These are phyloP conservation scores for Channa maculata DNA, from an alignment of 2,113 vertebrate species.

Conservation along the genomic window DNA sequence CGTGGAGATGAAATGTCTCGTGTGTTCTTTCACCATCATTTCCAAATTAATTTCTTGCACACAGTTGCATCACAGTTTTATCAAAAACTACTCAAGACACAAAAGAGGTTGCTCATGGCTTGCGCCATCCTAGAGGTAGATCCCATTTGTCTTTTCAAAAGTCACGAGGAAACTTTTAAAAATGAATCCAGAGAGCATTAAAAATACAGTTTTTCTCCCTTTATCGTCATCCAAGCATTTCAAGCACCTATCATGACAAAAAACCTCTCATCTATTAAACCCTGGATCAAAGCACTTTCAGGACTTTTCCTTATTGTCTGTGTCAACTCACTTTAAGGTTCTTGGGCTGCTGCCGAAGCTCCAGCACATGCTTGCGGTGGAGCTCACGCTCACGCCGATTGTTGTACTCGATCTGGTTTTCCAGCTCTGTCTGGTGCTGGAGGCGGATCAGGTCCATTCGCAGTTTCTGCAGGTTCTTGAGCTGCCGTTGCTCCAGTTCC, in stretches of 20 bases:
- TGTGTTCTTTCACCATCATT: conserved; percentile 20
- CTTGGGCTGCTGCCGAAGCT: conserved; percentile 99
- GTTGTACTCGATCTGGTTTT: conserved; percentile 99
- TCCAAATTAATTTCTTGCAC: conserved; percentile 56
- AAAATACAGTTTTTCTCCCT: not conserved
- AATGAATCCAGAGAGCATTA: not conserved
- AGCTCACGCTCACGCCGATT: conserved; percentile 95
- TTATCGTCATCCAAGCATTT: not conserved
- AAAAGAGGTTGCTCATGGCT: conserved; percentile 53
- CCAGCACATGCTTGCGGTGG: conserved; percentile 98
- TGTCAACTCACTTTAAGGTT: conserved; percentile 90
- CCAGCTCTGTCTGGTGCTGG: conserved; percentile 99
- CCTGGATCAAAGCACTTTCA: too few relatives aligned
- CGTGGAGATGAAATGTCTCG: conserved; percentile 19
- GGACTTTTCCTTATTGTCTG: not conserved
- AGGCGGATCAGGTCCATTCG: conserved; percentile 98
- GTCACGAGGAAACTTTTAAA: not conserved
- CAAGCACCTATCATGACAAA: not conserved
- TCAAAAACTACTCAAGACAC: conserved; percentile 26
- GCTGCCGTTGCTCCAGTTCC: conserved; percentile 95
- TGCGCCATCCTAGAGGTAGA: conserved; percentile 40
- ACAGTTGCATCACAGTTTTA: conserved; percentile 61
- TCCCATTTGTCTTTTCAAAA: conserved; percentile 21
- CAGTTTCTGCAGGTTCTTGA: conserved; percentile 96
- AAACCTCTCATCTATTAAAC: not conserved